Evolutionary conservation across 2,888 invertebrate species (phyloP).

Genomic region (Megamerina dolium): DNA sequence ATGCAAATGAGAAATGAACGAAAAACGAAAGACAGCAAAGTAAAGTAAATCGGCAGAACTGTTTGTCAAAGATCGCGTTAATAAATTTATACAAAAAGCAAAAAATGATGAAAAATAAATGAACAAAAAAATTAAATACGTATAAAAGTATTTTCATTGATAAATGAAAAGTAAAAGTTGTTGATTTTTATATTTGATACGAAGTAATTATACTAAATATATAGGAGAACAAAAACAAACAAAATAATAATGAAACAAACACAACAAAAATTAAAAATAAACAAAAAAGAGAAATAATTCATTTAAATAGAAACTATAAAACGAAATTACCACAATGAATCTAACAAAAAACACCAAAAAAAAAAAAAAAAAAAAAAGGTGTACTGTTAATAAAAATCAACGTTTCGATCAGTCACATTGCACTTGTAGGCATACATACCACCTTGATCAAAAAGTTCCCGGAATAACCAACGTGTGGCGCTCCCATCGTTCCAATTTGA

Average conservation of each 20-base stretch:
- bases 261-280: conserved; percentile 1
- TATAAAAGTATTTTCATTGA: conserved; percentile 23
- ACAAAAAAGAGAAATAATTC: background rate
- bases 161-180: conserved; percentile 39
- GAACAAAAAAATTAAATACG: conserved; percentile 16
- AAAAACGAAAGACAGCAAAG: conserved; percentile 15
- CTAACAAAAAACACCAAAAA: conserved; percentile 12
- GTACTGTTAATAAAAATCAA: background rate
- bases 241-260: background rate
- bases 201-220: conserved; percentile 30
- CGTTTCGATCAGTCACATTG: too few relatives aligned
- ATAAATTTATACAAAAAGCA: conserved; percentile 1
- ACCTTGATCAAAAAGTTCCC: too few relatives aligned
- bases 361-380: background rate
- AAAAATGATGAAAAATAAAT: conserved; percentile 15
- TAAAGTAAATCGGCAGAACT: conserved; percentile 18
- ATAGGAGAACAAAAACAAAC: conserved; percentile 6
- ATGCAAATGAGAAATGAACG: too few relatives aligned
- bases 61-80: conserved; percentile 2
- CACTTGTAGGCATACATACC: too few relatives aligned
- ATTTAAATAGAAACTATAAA: conserved; percentile 1
- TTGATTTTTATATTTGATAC: conserved; percentile 52
- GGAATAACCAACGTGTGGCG: too few relatives aligned
- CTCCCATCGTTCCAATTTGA: too few relatives aligned
- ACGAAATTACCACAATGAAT: conserved; percentile 6